Evolutionary conservation across 2,797 vertebrate species (phyloP), one percentile per base, ranked within the genome.

Genomic region (Thamnophis elegans): DNA sequence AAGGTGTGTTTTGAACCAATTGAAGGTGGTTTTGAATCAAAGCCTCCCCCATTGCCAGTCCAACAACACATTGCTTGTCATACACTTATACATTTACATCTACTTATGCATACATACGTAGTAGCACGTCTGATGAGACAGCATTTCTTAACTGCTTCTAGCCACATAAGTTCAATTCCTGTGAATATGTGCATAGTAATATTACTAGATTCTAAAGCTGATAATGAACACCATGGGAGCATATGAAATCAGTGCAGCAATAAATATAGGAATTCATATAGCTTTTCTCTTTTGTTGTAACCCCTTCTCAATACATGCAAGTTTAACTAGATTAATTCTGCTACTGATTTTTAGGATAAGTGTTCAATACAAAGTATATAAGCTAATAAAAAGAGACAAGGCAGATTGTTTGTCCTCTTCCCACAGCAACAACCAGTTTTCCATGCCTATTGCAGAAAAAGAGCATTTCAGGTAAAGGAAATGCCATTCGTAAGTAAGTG

Each of bases 271-370:
- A 95, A 96, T 55, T 54, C 59, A 91, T 0, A 86, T 51, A 62
- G 22, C 92, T 95, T 95, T 94, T 94, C 93, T 91, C 94, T 96
- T 96, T 93, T 89, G 89, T 54, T 68, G 65, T 92, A 95, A 95
- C 92, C 1, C 78, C 36, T 9, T 78, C 78, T 47, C 86, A 55
- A 86, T 65, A 28, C 58, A 10, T 28, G 36, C 51, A 25, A 82
- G 32, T 18, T 85, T n/a, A n/a, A 56, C 68, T 13, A 68, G 22
- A 25, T 54, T 87, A 25, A 25, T 22, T 65, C 47, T 55, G 47
- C 18, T 87, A 87, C 5, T 54, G 59, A 87, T 65, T 91, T 91
- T 87, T 32, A 91, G n/a, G 54, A 36, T 28, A 54, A 54, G 51
- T 28, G 18, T 85, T 42, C n/a, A 87, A 32, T 36, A 25, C 78